A percentile compares a stretch with the other conserved stretches of the same genome.
These are phyloP conservation scores for Metridium senile DNA, from an alignment of 92 coral and sea anemone genomes.

Conservation along the genomic window DNA sequence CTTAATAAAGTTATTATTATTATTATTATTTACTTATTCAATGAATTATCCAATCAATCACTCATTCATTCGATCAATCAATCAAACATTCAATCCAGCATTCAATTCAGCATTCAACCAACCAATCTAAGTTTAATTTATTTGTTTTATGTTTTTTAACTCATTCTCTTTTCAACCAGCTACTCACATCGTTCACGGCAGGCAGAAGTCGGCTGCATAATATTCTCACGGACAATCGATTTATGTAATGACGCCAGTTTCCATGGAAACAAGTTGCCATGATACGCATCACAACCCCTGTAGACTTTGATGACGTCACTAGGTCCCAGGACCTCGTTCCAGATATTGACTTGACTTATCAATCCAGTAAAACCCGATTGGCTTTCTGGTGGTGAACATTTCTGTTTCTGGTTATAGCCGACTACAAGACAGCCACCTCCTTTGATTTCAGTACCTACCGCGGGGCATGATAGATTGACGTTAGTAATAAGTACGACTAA, in stretches of 20 bases:
- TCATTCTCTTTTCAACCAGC: no score
- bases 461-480: background rate
- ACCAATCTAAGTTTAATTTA: no score
- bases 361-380: constrained; percentile 28
- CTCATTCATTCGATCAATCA: no score
- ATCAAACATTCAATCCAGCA: no score
- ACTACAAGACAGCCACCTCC: constrained; percentile 56
- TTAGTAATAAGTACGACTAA: background rate
- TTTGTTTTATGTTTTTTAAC: no score
- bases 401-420: constrained; percentile 16
- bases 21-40: no score
- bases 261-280: constrained; percentile 57
- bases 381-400: background rate
- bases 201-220: constrained; percentile 39
- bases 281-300: constrained; percentile 28
- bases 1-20: no score
- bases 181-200: constrained; percentile 25
- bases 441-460: background rate
- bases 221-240: background rate
- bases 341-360: constrained; percentile 47
- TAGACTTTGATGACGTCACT: constrained; percentile 37
- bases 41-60: no score
- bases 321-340: constrained; percentile 24
- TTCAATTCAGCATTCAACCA: no score
- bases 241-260: constrained; percentile 3